phyloP scores from a whole-genome alignment of 1,140 invertebrate species.

The Stegodyphus dumicola region DNA sequence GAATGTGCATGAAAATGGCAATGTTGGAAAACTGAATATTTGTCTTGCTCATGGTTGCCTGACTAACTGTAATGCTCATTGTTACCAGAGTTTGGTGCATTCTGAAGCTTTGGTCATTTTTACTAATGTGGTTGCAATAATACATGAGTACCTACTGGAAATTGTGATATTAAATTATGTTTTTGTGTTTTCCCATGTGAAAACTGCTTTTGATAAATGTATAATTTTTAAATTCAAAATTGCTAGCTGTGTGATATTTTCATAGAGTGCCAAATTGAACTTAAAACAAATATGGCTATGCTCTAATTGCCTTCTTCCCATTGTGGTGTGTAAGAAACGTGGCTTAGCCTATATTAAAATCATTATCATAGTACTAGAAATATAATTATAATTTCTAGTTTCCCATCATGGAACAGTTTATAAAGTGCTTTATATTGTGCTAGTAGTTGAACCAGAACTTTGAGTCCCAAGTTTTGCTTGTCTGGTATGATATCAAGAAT shows the following conservation, averaged over 20 bases:
- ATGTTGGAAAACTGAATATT: too few species aligned
- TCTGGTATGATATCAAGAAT: too few species aligned
- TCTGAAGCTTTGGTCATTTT: too few species aligned
- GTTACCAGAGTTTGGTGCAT: too few species aligned
- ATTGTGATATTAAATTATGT: not conserved
- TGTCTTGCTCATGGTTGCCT: too few species aligned
- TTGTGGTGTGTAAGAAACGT: not conserved
- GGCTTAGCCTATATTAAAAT: conserved; percentile 25
- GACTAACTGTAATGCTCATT: too few species aligned
- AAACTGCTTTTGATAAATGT: not conserved
- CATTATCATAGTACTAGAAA: conserved; percentile 52
- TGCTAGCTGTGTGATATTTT: not conserved
- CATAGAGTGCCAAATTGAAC: not conserved
- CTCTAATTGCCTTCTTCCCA: not conserved
- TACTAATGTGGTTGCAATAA: too few species aligned
- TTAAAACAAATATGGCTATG: not conserved
- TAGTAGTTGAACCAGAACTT: too few species aligned
- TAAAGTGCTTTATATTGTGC: too few species aligned
- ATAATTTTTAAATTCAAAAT: not conserved
- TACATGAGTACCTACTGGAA: too few species aligned
- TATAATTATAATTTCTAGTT: conserved; percentile 20
- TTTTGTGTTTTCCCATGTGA: not conserved
- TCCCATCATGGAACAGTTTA: conserved; percentile 26
- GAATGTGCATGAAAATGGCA: too few species aligned
- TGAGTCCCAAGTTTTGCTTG: too few species aligned